These are phyloP conservation scores for Pyrrhia umbra DNA, from an alignment of 2,888 invertebrate species.

Conservation along the genomic window DNA sequence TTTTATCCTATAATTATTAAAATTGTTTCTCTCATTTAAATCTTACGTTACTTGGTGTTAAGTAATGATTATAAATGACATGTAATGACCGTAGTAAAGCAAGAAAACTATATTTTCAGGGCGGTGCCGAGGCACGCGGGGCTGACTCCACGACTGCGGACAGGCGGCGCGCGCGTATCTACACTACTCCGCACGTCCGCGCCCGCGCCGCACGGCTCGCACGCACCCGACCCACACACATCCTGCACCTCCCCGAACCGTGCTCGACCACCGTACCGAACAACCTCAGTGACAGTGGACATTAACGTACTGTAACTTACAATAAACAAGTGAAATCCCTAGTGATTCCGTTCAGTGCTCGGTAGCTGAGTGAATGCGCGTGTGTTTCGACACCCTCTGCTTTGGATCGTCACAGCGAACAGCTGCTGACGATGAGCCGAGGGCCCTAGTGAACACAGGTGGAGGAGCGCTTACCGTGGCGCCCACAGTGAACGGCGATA, in stretches of 20 bases:
- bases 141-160: constrained; percentile 79
- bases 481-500: constrained; percentile 87
- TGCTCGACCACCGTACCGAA: constrained; percentile 68
- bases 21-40: constrained; percentile 8
- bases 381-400: constrained; percentile 97
- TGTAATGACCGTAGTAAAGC: constrained; percentile 47
- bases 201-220: constrained; percentile 86
- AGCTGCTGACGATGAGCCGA: constrained; percentile 94
- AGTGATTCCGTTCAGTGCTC: constrained; percentile 86
- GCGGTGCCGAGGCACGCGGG: constrained; percentile 86
- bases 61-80: constrained; percentile 40
- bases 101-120: constrained; percentile 77
- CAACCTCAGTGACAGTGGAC: constrained; percentile 74
- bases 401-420: constrained; percentile 96
- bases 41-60: constrained; percentile 20
- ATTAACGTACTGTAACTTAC: constrained; percentile 66
- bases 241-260: constrained; percentile 77
- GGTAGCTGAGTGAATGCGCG: constrained; percentile 95
- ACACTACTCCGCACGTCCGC: constrained; percentile 83
- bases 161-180: constrained; percentile 78
- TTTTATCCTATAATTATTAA: background rate
- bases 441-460: constrained; percentile 87
- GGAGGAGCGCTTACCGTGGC: constrained; percentile 88
- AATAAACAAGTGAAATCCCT: constrained; percentile 80
- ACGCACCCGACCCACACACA: constrained; percentile 76